phyloP scores from a whole-genome alignment of 2,113 vertebrate genomes.

The Ctenodactylus gundi region DNA sequence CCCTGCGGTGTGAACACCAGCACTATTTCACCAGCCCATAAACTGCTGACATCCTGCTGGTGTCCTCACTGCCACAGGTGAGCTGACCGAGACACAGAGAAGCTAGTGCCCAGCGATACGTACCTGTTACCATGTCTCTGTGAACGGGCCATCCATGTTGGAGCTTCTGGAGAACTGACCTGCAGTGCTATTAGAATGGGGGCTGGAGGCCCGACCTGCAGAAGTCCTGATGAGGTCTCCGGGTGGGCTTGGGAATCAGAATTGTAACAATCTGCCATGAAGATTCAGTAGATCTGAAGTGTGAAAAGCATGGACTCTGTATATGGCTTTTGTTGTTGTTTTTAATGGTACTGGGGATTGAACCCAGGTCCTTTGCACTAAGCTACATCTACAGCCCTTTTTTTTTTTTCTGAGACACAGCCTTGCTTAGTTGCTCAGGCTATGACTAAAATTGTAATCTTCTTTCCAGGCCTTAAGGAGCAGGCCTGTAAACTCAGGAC shows the following conservation, averaged over 20 bases:
- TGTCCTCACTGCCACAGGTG: not conserved
- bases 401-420: not conserved
- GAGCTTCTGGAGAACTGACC: not conserved
- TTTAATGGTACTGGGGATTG: not conserved
- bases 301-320: not conserved
- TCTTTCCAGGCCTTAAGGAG: too few relatives aligned
- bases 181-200: not conserved
- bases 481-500: too few relatives aligned
- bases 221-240: not conserved
- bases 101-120: not conserved
- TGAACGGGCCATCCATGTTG: not conserved
- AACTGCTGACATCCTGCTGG: too few relatives aligned
- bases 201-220: not conserved
- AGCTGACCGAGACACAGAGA: not conserved
- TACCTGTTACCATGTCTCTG: not conserved
- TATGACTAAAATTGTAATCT: not conserved
- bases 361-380: not conserved
- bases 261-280: not conserved
- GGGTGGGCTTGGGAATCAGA: not conserved
- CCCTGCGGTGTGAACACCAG: too few relatives aligned
- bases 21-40: too few relatives aligned
- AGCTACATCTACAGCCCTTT: not conserved
- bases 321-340: not conserved
- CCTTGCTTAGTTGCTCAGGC: not conserved
- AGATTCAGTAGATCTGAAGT: not conserved